Evolutionary conservation across 2,113 vertebrate species (phyloP), one percentile per base, ranked within the genome.

Genomic region (Parus major): DNA sequence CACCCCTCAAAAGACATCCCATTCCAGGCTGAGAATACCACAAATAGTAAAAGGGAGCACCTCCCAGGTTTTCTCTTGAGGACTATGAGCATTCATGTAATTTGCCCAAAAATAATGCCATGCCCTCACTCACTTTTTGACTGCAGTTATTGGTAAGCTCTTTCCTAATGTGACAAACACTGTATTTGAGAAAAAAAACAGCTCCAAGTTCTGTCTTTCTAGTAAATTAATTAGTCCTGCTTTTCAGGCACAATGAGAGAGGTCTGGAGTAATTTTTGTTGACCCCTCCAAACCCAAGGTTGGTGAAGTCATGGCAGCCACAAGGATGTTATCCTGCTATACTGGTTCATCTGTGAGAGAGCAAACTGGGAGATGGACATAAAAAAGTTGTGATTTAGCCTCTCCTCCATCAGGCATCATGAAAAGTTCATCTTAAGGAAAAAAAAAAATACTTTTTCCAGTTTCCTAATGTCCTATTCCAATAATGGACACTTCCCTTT

Each of bases 261-360:
- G 3, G 2, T 59, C 7, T 59, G 16, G 17, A 14, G 3, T 64
- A 2, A 50, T 59, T 46, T 89, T 6, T 80, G 3, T 6, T 53
- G 9, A 15, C 19, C 14, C 0, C 5, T 64, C 7, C 24, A 44
- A 56, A 64, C 5, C 9, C 7, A 22, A 0, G 3, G 20, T 2
- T 12, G 5, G 1, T 39, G 24, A 31, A 60, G 17, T 3, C 1
- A 2, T 41, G 14, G 20, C 11, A 82, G 29, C 19, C 71, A 4
- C 3, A 44, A 60, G 14, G 8, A 19, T n/a, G 2, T 15, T 72
- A 3, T 72, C 7, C 25, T 76, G 49, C 9, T 76, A 0, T 53
- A 36, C 11, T 52, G 15, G 11, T n/a, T 44, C 39, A 18, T 36
- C 27, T 46, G 2, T 41, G 29, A 11, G 10, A 55, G 42, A 59